Conservation (phyloP, 2,797 vertebrate genomes). For the Hydrolagus colliei region DNA sequence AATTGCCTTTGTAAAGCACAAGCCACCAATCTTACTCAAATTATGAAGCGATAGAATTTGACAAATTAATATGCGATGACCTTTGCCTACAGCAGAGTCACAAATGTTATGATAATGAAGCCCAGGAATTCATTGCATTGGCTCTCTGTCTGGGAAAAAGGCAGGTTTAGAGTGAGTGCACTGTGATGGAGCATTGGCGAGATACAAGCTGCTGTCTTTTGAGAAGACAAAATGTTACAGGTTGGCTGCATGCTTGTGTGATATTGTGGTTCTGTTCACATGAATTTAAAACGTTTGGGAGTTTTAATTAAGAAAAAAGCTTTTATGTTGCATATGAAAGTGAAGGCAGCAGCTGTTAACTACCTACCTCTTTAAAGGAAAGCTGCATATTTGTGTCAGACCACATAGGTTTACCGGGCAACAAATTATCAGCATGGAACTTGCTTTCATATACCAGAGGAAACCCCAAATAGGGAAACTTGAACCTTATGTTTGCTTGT, state of each 20-base stretch:
- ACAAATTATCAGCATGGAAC: background rate
- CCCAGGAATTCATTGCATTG: slow-evolving; percentile 45
- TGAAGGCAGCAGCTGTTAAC: background rate
- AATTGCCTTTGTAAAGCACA: slow-evolving; percentile 44
- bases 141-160: slow-evolving; percentile 43
- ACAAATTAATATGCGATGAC: slow-evolving; percentile 53
- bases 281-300: background rate
- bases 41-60: slow-evolving; percentile 45
- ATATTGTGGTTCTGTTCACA: background rate
- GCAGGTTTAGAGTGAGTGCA: slow-evolving; percentile 24
- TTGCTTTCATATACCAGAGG: background rate
- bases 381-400: background rate
- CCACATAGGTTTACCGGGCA: background rate
- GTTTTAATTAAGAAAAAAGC: background rate
- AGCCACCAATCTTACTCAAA: slow-evolving; percentile 49
- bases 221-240: slow-evolving; percentile 35
- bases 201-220: slow-evolving; percentile 47
- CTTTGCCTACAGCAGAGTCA: slow-evolving; percentile 45
- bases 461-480: background rate
- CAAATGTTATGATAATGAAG: slow-evolving; percentile 49
- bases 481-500: background rate
- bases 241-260: background rate
- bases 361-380: background rate
- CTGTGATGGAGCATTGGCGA: slow-evolving; percentile 34
- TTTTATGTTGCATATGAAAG: background rate